Percentiles rank a stretch among this genome's conserved stretches.
These are phyloP conservation scores for Listronotus oregonensis DNA, from an alignment of 1,140 invertebrate species.

Conservation along the genomic window DNA sequence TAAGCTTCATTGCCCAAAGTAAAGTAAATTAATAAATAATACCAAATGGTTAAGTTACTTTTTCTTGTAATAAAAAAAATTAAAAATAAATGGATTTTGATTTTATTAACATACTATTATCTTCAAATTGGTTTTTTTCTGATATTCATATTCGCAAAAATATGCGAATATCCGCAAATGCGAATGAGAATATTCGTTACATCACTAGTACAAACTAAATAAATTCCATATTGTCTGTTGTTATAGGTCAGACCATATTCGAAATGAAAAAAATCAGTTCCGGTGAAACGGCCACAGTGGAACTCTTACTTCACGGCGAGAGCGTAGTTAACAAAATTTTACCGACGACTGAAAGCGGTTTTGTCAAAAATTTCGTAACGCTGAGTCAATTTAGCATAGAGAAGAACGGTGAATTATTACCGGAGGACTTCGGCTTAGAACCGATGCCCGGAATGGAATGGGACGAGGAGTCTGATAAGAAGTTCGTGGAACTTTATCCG, in stretches of 20 bases:
- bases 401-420: constrained; percentile 60
- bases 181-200: too few relatives aligned
- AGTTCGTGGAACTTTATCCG: constrained; percentile 65
- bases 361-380: constrained; percentile 49
- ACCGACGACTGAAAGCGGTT: constrained; percentile 50
- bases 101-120: too few relatives aligned
- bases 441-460: constrained; percentile 63
- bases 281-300: constrained; percentile 67
- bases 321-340: constrained; percentile 65
- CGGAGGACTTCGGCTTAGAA: constrained; percentile 64
- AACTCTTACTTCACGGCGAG: constrained; percentile 64
- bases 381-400: constrained; percentile 47
- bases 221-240: not conserved
- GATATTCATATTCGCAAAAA: too few relatives aligned
- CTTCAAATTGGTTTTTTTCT: too few relatives aligned
- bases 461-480: constrained; percentile 65
- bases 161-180: too few relatives aligned
- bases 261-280: constrained; percentile 66
- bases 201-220: too few relatives aligned
- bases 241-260: constrained; percentile 63
- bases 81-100: too few relatives aligned
- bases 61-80: too few relatives aligned
- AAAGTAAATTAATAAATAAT: too few relatives aligned
- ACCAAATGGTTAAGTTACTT: too few relatives aligned
- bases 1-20: too few relatives aligned